Evolutionary conservation across 30 jellyfish, hydroid and myxozoan genomes (phyloP).

Genomic region (Nemopilema nomurai): DNA sequence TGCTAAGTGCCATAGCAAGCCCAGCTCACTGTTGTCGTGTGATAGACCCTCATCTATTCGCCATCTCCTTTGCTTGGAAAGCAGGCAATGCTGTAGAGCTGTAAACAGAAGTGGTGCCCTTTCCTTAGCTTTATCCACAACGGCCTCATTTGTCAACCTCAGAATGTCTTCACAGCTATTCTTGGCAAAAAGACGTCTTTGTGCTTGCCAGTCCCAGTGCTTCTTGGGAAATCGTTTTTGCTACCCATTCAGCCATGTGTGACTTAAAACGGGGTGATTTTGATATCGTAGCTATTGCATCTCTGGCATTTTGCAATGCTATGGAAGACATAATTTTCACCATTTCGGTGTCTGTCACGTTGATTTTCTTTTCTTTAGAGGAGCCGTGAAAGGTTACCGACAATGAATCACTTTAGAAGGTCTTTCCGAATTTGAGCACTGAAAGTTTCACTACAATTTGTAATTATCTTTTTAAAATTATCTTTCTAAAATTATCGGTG

Average conservation of each 20-base stretch:
- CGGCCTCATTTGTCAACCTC: neutral
- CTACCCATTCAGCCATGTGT: constrained; percentile 8
- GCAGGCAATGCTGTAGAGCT: constrained; percentile 1
- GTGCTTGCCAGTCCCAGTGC: constrained; percentile 37
- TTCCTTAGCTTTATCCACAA: constrained; percentile 8
- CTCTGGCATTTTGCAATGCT: neutral
- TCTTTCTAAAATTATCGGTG: too few relatives aligned
- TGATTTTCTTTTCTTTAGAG: too few relatives aligned
- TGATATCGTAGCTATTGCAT: neutral
- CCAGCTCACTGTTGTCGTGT: too few relatives aligned
- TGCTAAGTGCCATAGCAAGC: too few relatives aligned
- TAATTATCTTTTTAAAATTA: too few relatives aligned
- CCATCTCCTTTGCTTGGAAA: too few relatives aligned
- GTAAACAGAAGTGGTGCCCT: constrained; percentile 4
- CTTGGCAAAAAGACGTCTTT: constrained; percentile 15
- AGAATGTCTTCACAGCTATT: constrained; percentile 12
- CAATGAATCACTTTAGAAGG: too few relatives aligned
- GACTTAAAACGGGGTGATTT: neutral
- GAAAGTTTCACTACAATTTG: too few relatives aligned
- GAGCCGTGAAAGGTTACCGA: too few relatives aligned
- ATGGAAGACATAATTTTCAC: neutral
- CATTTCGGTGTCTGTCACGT: too few relatives aligned
- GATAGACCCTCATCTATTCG: too few relatives aligned
- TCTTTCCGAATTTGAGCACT: too few relatives aligned
- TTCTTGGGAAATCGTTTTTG: constrained; percentile 6